Base-by-base conservation (phyloP, 2,888 invertebrate species). In the Sesia apiformis region DNA sequence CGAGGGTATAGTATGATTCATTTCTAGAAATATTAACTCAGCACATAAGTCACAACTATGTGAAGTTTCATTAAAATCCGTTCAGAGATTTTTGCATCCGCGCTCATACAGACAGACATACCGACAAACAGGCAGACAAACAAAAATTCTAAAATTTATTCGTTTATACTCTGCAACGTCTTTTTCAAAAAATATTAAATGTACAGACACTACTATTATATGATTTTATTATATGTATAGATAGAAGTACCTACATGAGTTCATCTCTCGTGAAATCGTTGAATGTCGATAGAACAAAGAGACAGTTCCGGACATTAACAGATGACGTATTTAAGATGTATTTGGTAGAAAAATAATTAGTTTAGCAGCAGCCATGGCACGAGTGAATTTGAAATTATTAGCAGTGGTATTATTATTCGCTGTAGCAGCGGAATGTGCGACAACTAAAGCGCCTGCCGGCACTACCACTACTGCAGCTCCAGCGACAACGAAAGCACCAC, bases 311-410 rank as follows among this genome's bases (percentile, higher is more conserved):
- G 51, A 51, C n/a, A 51, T 57, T 59, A 55, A 40, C 23, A 40
- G 23, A 41, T 52, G 46, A 46, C 46, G 46, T 46, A 60, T 60
- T 58, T 55, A 60, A 58, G 56, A 55, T 39, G 49, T 53, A 41
- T 39, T 39, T 5, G 5, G 40, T 52, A 23, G 6, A 40, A 38
- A 51, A 7, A 23, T 46, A 46, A 23, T 46, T 23, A 46, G 46
- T 46, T 5, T 46, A 46, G 40, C n/a, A 39, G 43, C 49, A 63
- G 60, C 40, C 49, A 74, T 72, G 73, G 56, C 55, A 39, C 65
- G 62, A 54, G 56, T 62, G 8, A 55, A 40, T 55, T 57, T 67
- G 39, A 60, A 60, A 51, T 42, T 67, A 40, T 55, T 58, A 6
- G 52, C 69, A 42, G 49, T 65, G 41, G 52, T 67, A 39, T 38